Base-by-base conservation (phyloP, 2,888 invertebrate genomes). In the Vesta saturnalis region DNA sequence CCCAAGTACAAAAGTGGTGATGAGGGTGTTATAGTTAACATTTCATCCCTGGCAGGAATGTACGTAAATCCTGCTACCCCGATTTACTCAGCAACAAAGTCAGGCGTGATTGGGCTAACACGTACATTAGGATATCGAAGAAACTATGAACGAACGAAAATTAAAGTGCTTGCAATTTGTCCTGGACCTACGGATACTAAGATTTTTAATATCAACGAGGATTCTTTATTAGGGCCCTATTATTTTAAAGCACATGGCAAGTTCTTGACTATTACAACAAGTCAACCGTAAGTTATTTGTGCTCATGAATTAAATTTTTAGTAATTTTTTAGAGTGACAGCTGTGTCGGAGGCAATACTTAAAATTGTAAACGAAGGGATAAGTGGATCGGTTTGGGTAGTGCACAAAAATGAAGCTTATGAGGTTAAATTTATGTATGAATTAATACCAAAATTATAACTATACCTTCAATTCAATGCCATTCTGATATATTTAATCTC, bases 161-260 rank as follows among this genome's bases (percentile, higher is more conserved):
- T 85, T 14, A 79, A 80, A 18, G 80, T 84, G 2, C 73, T 84
- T 62, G 80, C 83, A 0, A 67, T 85, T 14, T 84, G 84, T 63
- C 84, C 85, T 0, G 84, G 84, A 1, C 71, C 82, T 23, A 85
- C 84, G 1, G 80, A 82, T 60, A 85, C 84, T 0, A 21, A 60
- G 0, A 39, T 39, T n/a, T 10, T 30, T 5, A n/a, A 39, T n/a
- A 39, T 39, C 8, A n/a, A 6, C 12, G 39, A 6, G n/a, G 39
- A 39, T 3, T 10, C 8, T 39, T 39, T 39, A 8, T n/a, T 39
- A 8, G 39, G 39, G 8, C 12, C 8, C 8, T 2, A 1, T 39
- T 39, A 39, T 39, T 39, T 12, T 8, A 39, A 39, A n/a, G n/a
- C n/a, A 6, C 39, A 39, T 2, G 8, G 3, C 8, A 1, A 39